These are phyloP conservation scores for Psilopogon haemacephalus DNA, from an alignment of 2,113 vertebrate species.

Conservation along the genomic window DNA sequence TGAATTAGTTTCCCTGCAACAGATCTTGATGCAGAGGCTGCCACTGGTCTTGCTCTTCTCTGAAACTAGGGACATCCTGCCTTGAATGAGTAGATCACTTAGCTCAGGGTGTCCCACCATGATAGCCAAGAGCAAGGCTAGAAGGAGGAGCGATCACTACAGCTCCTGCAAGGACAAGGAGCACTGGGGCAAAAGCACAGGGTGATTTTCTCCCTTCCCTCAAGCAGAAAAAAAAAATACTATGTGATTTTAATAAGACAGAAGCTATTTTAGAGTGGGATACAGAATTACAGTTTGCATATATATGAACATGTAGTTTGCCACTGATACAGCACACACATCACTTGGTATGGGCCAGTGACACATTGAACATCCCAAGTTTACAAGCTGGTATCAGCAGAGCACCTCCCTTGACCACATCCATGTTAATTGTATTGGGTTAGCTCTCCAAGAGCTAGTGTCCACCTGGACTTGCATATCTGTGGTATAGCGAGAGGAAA, in stretches of 20 bases:
- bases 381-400: neutral
- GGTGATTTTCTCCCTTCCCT: neutral
- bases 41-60: neutral
- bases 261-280: neutral
- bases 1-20: neutral
- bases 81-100: neutral
- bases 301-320: neutral
- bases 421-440: accelerated
- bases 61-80: neutral
- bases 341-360: no score
- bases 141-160: accelerated
- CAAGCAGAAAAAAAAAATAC: neutral
- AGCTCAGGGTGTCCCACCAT: accelerated
- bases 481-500: neutral
- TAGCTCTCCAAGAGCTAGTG: neutral
- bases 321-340: neutral
- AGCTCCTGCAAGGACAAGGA: neutral
- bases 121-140: neutral
- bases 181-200: accelerated
- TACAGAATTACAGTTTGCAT: neutral
- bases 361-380: neutral
- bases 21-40: neutral
- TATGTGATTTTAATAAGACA: neutral
- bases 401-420: neutral
- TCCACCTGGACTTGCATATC: neutral